Evolutionary conservation across 2,113 vertebrate species (phyloP).

Genomic region (Periophthalmodon schlosseri): DNA sequence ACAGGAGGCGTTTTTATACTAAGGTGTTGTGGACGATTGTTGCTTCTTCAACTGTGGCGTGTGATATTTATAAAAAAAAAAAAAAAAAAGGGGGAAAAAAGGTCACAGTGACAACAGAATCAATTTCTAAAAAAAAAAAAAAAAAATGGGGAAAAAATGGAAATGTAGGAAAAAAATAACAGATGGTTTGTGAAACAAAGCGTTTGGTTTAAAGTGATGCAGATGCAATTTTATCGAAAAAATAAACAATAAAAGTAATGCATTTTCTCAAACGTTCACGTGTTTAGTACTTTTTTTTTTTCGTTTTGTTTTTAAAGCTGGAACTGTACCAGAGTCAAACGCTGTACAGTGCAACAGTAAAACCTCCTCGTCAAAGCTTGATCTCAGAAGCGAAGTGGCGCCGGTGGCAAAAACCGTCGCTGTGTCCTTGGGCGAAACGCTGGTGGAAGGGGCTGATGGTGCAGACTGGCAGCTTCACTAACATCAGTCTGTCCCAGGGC

Average conservation of each 20-base stretch:
- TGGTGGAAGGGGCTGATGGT: too few species aligned
- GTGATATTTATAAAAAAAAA: not conserved
- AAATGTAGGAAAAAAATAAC: slow-evolving; percentile 2
- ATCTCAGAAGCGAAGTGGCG: too few species aligned
- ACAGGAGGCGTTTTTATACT: not conserved
- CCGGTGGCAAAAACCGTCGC: too few species aligned
- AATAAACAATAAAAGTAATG: slow-evolving; percentile 74
- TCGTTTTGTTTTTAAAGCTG: not conserved
- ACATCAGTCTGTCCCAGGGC: too few species aligned
- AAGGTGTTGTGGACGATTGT: not conserved
- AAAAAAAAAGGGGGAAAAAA: too few species aligned
- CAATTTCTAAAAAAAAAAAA: too few species aligned
- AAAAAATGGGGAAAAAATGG: not conserved
- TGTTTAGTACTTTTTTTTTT: not conserved
- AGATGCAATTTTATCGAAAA: slow-evolving; percentile 60
- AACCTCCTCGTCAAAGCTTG: too few species aligned
- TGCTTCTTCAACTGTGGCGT: not conserved
- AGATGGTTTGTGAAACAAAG: slow-evolving; percentile 4
- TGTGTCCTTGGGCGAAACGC: too few species aligned
- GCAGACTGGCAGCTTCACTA: too few species aligned
- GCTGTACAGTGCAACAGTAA: too few species aligned
- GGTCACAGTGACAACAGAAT: too few species aligned
- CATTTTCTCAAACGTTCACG: slow-evolving; percentile 67
- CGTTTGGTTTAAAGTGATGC: slow-evolving; percentile 22
- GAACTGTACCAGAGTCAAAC: too few species aligned